Base-by-base conservation (phyloP, 1,140 invertebrate genomes). In the Leptopilina boulardi region DNA sequence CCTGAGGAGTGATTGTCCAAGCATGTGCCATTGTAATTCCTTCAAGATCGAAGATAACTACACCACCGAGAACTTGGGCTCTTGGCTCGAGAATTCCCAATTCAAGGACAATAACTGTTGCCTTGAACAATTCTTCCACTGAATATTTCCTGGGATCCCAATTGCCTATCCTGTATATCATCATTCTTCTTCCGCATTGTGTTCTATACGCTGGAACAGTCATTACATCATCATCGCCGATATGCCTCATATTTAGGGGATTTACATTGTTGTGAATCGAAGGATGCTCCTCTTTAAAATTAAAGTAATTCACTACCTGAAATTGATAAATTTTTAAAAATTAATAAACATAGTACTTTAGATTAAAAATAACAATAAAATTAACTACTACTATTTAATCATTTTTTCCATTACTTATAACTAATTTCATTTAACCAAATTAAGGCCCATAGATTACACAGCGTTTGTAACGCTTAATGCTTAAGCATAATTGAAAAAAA, bases 301-400 rank as follows among this genome's bases (percentile, higher is more conserved):
- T 91, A 82, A 93, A 94, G 84, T 96, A 97, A 82, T 94, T 95
- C 41, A 94, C 93, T 77, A 96, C 89, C 95, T 96, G 89, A 54
- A 92, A 84, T 70, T 13, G 51, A 72, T 73, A 83, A 81, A 79
- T 72, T 82, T n/a, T n/a, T n/a, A n/a, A n/a, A n/a, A n/a, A n/a
- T n/a, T n/a, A n/a, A n/a, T n/a, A n/a, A n/a, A n/a, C n/a, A n/a
- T n/a, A n/a, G n/a, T n/a, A n/a, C n/a, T n/a, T n/a, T n/a, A n/a
- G n/a, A n/a, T n/a, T n/a, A n/a, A n/a, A n/a, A n/a, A n/a, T n/a
- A n/a, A n/a, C n/a, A n/a, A n/a, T n/a, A n/a, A n/a, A n/a, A n/a
- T n/a, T n/a, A n/a, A n/a, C n/a, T n/a, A n/a, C n/a, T n/a, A n/a
- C n/a, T n/a, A n/a, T n/a, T n/a, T n/a, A n/a, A n/a, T n/a, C n/a